A percentile compares a stretch with the other conserved stretches of the same genome.
Conservation (phyloP, 2,888 invertebrate genomes). For the Tipula unca region DNA sequence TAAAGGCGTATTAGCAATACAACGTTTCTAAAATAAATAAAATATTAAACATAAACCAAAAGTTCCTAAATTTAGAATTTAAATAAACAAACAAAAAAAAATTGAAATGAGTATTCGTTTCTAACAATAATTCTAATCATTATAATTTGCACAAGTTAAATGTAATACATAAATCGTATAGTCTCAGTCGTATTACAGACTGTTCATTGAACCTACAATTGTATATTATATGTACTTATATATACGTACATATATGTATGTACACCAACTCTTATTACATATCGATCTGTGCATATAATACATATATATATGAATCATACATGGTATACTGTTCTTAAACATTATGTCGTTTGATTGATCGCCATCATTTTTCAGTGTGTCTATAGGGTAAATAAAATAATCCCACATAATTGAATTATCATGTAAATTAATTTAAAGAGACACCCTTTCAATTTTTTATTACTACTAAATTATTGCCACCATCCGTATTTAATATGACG, state of each 20-base stretch:
- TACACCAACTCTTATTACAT: not conserved
- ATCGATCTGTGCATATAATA: not conserved
- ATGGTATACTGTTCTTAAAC: not conserved
- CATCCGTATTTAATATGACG: not conserved
- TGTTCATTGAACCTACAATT: not conserved
- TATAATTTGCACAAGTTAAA: not conserved
- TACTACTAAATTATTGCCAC: not conserved
- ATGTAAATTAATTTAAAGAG: not conserved
- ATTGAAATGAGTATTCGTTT: not conserved
- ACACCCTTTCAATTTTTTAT: not conserved
- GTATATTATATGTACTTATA: not conserved
- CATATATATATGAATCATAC: not conserved
- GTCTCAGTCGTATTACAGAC: not conserved
- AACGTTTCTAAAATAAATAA: not conserved
- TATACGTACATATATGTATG: too few species aligned
- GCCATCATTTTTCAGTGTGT: not conserved
- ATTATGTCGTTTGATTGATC: not conserved
- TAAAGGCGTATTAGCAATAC: not conserved
- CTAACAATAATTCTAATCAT: too few species aligned
- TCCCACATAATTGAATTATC: conserved; percentile 14
- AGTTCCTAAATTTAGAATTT: not conserved
- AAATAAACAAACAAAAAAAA: not conserved
- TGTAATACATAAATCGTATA: not conserved
- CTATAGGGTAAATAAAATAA: not conserved
- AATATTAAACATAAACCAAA: not conserved